These are phyloP conservation scores for Ptychobarbus kaznakovi DNA, from an alignment of 2,797 vertebrate genomes.

Conservation along the genomic window DNA sequence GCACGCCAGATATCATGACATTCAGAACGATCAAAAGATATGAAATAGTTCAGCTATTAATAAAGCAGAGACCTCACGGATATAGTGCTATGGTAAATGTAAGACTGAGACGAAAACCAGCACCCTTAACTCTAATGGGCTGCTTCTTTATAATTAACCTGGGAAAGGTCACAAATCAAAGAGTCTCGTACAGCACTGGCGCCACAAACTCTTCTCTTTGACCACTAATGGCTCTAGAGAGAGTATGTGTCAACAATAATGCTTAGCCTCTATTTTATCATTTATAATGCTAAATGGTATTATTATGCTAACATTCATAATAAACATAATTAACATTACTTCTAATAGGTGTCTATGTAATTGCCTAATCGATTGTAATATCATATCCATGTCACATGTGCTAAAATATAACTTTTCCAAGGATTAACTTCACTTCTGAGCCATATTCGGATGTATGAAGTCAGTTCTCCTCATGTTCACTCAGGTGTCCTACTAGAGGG, in stretches of 20 bases:
- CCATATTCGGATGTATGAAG: neutral
- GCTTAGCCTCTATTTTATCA: slow-evolving; percentile 48
- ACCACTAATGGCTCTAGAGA: slow-evolving; percentile 47
- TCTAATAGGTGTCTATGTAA: slow-evolving; percentile 23
- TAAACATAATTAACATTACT: slow-evolving; percentile 27
- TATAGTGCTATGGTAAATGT: slow-evolving; percentile 27
- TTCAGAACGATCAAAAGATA: neutral
- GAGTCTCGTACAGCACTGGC: slow-evolving; percentile 55
- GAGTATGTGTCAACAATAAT: slow-evolving; percentile 32
- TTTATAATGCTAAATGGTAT: slow-evolving; percentile 37
- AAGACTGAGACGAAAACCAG: slow-evolving; percentile 52
- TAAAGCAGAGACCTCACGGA: slow-evolving; percentile 34
- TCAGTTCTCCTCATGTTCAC: neutral
- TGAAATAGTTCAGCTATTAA: slow-evolving; percentile 10
- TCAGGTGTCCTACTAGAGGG: neutral
- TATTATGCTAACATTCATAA: slow-evolving; percentile 24
- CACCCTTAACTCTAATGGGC: slow-evolving; percentile 60
- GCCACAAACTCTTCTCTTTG: slow-evolving; percentile 46
- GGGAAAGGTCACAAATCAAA: slow-evolving; percentile 64
- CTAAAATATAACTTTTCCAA: neutral
- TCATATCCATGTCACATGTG: neutral
- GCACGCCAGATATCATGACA: neutral
- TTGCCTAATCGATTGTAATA: slow-evolving; percentile 19
- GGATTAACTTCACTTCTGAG: neutral
- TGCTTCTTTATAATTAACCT: slow-evolving; percentile 65